Percentiles rank a stretch among this genome's conserved stretches.
Conservation (phyloP, 2,797 vertebrate species). For the Sebastiscus tertius region DNA sequence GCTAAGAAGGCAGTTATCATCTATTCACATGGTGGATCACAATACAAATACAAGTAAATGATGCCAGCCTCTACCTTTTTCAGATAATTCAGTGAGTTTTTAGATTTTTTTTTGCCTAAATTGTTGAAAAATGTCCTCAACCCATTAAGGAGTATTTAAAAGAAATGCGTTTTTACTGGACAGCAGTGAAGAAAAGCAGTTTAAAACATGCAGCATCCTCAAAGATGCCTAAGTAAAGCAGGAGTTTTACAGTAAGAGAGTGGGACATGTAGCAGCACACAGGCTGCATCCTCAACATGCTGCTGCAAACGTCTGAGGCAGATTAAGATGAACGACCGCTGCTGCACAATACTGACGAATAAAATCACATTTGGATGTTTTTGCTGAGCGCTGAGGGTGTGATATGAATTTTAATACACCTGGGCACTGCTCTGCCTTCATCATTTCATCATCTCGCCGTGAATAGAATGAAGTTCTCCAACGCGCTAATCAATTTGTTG, state of each 20-base stretch:
- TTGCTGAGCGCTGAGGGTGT: conserved; percentile 9
- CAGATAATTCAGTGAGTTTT: not conserved
- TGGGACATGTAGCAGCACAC: not conserved
- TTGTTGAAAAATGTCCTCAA: not conserved
- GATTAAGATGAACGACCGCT: not conserved
- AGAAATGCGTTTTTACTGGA: not conserved
- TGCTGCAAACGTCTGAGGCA: not conserved
- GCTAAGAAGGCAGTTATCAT: no score
- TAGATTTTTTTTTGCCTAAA: not conserved
- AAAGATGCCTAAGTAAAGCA: not conserved
- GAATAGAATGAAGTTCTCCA: no score
- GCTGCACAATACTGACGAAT: conserved; percentile 1
- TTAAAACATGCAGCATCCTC: no score
- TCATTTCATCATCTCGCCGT: not conserved
- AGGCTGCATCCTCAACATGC: not conserved
- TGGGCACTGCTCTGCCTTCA: not conserved
- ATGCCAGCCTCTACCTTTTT: no score
- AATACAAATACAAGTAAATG: no score
- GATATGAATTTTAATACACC: not conserved
- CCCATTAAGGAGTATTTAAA: not conserved
- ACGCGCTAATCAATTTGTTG: no score
- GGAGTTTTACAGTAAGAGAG: not conserved
- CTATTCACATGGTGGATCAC: no score
- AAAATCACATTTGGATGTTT: conserved; percentile 36
- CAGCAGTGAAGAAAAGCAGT: not conserved